A percentile compares a stretch with the other conserved stretches of the same genome.
These are phyloP conservation scores for Aphelocoma californica DNA, from an alignment of 2,797 vertebrate genomes.

Conservation along the genomic window DNA sequence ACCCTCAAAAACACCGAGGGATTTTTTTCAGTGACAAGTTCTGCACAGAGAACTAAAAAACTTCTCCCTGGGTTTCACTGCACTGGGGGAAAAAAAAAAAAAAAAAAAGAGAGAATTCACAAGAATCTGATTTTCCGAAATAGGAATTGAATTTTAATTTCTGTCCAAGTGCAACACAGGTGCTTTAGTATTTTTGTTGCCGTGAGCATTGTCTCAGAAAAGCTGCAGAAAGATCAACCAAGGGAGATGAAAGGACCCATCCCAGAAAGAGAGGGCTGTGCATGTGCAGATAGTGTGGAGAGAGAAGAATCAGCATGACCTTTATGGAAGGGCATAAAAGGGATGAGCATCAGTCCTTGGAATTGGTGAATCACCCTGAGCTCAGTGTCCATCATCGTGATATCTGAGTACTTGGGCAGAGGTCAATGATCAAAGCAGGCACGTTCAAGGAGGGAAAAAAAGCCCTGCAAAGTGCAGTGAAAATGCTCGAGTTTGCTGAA, in stretches of 20 bases:
- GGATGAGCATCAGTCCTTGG: constrained; percentile 43
- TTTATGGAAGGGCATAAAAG: constrained; percentile 49
- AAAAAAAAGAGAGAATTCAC: neutral
- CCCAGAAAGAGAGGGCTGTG: constrained; percentile 40
- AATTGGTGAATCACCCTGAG: constrained; percentile 38
- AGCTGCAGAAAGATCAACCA: neutral
- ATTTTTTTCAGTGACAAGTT: neutral
- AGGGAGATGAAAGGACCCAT: constrained; percentile 22
- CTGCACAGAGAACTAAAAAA: neutral
- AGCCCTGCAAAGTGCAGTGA: constrained; percentile 7
- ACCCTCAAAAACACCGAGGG: constrained; percentile 12
- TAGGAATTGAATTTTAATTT: neutral
- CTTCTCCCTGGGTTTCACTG: neutral
- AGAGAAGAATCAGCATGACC: constrained; percentile 45
- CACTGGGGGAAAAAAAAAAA: neutral
- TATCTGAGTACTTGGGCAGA: constrained; percentile 58
- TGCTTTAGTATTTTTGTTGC: neutral
- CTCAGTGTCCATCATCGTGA: constrained; percentile 53
- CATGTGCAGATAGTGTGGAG: constrained; percentile 27
- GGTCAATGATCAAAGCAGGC: constrained; percentile 61
- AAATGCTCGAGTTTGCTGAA: constrained; percentile 33
- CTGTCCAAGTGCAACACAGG: neutral
- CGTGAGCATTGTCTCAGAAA: neutral
- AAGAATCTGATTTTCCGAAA: neutral
- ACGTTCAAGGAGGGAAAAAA: neutral